Evolutionary conservation across 2,888 invertebrate genomes (phyloP).

Genomic region (Lutraria lutraria): DNA sequence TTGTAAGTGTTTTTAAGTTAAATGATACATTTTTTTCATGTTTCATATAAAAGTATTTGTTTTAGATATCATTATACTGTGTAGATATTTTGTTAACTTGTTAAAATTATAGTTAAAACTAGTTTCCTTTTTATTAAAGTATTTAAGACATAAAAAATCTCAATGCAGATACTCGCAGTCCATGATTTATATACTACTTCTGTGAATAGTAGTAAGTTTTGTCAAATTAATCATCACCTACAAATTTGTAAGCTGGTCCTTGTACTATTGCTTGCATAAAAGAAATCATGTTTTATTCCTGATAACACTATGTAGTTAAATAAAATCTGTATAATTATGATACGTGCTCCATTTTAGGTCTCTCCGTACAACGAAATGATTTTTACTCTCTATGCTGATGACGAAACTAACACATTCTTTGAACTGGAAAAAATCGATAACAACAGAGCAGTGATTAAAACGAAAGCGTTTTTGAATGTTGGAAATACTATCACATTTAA

Average conservation of each 20-base stretch:
- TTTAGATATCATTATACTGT: too few relatives aligned
- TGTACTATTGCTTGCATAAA: too few relatives aligned
- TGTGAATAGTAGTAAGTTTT: too few relatives aligned
- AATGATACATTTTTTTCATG: not conserved
- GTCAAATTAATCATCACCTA: too few relatives aligned
- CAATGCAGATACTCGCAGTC: not conserved
- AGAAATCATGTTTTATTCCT: too few relatives aligned
- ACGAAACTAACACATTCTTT: conserved; percentile 34
- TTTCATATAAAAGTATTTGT: too few relatives aligned
- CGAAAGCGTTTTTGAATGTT: conserved; percentile 33
- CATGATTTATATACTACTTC: too few relatives aligned
- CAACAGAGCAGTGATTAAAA: conserved; percentile 40
- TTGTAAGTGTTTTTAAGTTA: conserved; percentile 33
- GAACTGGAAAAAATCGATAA: conserved; percentile 27
- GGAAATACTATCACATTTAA: conserved; percentile 28
- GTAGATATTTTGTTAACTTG: too few relatives aligned
- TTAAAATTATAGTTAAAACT: too few relatives aligned
- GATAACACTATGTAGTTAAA: not conserved
- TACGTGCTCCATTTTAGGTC: conserved; percentile 44
- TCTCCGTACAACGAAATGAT: conserved; percentile 57
- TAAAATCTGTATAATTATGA: not conserved
- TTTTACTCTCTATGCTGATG: conserved; percentile 48
- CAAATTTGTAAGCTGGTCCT: too few relatives aligned
- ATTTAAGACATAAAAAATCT: too few relatives aligned
- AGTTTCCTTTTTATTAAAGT: not conserved